These are phyloP conservation scores for Psylliodes chrysocephalus DNA, from an alignment of 2,888 invertebrate species.

Conservation along the genomic window DNA sequence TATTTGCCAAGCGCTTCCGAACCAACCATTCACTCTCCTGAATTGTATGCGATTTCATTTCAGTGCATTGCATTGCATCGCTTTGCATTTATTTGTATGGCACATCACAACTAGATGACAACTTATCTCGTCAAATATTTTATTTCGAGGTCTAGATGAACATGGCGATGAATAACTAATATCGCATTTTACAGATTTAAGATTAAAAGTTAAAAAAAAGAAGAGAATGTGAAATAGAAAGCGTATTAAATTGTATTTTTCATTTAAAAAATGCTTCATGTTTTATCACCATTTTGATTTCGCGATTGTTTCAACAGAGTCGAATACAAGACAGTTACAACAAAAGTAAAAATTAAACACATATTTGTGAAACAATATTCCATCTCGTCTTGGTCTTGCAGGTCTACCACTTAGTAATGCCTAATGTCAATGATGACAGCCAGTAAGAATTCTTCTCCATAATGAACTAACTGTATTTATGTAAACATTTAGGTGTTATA, in stretches of 20 bases:
- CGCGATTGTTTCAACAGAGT: slow-evolving; percentile 6
- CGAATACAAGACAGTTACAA: slow-evolving; percentile 7
- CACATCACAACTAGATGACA: slow-evolving; percentile 1
- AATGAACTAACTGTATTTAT: slow-evolving; percentile 44
- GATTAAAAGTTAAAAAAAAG: no score
- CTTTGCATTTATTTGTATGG: no score
- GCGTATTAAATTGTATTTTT: no score
- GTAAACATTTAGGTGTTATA: slow-evolving; percentile 40
- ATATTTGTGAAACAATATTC: slow-evolving; percentile 24
- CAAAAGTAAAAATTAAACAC: slow-evolving; percentile 15
- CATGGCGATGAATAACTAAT: not conserved
- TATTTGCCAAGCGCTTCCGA: slow-evolving; percentile 17
- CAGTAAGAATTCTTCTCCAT: slow-evolving; percentile 41
- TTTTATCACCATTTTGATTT: slow-evolving; percentile 19
- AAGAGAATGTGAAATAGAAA: no score
- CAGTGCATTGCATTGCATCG: no score
- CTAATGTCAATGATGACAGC: slow-evolving; percentile 39
- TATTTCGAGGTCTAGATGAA: not conserved
- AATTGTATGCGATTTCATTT: slow-evolving; percentile 14
- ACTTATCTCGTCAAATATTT: not conserved
- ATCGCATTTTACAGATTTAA: no score
- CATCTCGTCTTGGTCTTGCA: slow-evolving; percentile 28
- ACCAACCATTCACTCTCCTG: slow-evolving; percentile 15
- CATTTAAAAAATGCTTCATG: no score
- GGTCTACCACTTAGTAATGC: slow-evolving; percentile 41